Evolutionary conservation across 2,797 vertebrate species (phyloP).

Genomic region (Schizopygopsis pylzovi): DNA sequence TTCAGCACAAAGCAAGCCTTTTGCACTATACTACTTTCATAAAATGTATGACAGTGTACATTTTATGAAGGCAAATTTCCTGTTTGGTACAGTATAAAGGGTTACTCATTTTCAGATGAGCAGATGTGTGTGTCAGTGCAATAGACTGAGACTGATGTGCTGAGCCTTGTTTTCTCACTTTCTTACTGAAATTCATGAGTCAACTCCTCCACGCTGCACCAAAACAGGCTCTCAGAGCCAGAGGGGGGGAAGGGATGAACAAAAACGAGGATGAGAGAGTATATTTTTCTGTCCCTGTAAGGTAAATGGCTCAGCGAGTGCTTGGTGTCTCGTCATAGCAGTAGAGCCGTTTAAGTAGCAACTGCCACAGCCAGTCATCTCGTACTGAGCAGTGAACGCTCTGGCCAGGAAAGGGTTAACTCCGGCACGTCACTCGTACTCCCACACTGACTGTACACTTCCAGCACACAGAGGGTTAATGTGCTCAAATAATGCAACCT

Average conservation of each 20-base stretch:
- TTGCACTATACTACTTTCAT: background rate
- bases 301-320: conserved; percentile 34
- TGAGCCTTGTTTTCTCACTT: conserved; percentile 30
- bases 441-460: conserved; percentile 52
- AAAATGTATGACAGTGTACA: conserved; percentile 15
- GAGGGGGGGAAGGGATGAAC: conserved; percentile 24
- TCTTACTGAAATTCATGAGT: conserved; percentile 59
- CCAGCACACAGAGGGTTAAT: conserved; percentile 42
- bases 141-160: background rate
- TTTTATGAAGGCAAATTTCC: conserved; percentile 40
- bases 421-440: conserved; percentile 50
- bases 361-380: conserved; percentile 61
- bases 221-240: conserved; percentile 32
- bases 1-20: background rate
- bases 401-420: conserved; percentile 67
- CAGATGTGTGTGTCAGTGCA: conserved; percentile 27
- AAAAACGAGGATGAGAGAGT: conserved; percentile 35
- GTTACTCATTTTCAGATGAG: conserved; percentile 36
- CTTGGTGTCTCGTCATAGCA: conserved; percentile 73
- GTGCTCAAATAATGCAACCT: conserved; percentile 9
- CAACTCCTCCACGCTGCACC: conserved; percentile 39
- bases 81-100: conserved; percentile 39
- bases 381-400: conserved; percentile 24
- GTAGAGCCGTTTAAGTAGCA: conserved; percentile 61
- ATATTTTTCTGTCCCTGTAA: conserved; percentile 47